Percentiles rank a stretch among this genome's conserved stretches.
These are phyloP conservation scores for Scomber colias DNA, from an alignment of 2,113 vertebrate genomes.

Conservation along the genomic window DNA sequence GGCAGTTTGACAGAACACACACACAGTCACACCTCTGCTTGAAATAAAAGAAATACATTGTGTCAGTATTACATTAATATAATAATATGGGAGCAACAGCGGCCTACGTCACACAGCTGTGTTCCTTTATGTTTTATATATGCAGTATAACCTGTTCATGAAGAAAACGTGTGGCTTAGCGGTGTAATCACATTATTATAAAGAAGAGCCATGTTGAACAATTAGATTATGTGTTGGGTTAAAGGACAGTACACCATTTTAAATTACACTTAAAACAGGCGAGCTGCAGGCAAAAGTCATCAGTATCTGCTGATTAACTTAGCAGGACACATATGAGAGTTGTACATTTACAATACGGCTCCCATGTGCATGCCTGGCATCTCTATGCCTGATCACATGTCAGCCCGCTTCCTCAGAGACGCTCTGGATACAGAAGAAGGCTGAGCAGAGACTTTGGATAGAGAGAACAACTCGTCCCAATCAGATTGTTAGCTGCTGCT, in stretches of 20 bases:
- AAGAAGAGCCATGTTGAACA: conserved; percentile 19
- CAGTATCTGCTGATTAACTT: conserved; percentile 19
- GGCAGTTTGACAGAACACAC: conserved; percentile 34
- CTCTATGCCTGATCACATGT: conserved; percentile 57
- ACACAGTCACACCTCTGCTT: conserved; percentile 24
- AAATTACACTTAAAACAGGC: conserved; percentile 22
- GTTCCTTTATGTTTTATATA: neutral
- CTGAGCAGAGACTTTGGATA: conserved; percentile 36
- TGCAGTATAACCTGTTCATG: neutral
- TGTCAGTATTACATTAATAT: neutral
- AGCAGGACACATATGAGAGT: conserved; percentile 34
- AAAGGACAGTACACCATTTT: conserved; percentile 13
- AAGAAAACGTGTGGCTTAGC: neutral
- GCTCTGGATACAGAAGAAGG: conserved; percentile 52
- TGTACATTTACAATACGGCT: neutral
- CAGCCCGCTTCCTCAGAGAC: conserved; percentile 59
- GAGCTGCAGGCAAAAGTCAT: conserved; percentile 17
- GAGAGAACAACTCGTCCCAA: conserved; percentile 29
- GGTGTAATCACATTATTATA: conserved; percentile 17
- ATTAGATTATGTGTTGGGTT: neutral
- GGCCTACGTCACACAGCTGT: neutral
- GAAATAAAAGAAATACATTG: neutral
- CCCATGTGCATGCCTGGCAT: conserved; percentile 39
- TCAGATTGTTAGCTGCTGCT: conserved; percentile 17
- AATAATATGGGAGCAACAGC: neutral